Conservation (phyloP, 2,113 vertebrate genomes). For the Ophiodon elongatus region DNA sequence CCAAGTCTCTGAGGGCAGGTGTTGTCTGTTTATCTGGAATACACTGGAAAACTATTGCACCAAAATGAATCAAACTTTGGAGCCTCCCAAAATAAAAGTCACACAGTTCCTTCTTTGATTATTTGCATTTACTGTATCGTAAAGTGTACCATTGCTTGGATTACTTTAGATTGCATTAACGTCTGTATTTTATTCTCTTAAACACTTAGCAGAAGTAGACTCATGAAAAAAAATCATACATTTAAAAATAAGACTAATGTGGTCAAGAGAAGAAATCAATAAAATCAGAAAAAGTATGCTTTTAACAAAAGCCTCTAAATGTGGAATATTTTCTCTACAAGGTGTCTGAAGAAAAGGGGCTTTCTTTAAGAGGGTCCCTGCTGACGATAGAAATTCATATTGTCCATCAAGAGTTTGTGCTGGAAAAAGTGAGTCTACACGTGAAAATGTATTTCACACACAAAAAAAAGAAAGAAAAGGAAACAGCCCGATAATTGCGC, state of each 20-base stretch:
- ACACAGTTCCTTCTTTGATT: background rate
- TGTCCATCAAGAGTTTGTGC: conserved; percentile 9
- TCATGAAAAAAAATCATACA: background rate
- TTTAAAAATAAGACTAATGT: background rate
- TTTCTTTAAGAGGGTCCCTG: background rate
- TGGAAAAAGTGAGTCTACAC: background rate
- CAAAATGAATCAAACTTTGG: background rate
- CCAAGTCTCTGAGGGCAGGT: background rate
- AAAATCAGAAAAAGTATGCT: background rate
- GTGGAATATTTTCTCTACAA: background rate
- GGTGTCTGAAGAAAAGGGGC: background rate
- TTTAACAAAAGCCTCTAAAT: conserved; percentile 1
- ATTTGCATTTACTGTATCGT: background rate
- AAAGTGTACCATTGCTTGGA: background rate
- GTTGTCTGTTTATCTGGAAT: background rate
- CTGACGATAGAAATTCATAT: background rate
- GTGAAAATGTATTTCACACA: conserved; percentile 31
- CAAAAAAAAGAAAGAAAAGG: background rate
- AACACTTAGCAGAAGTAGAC: background rate
- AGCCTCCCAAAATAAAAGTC: background rate
- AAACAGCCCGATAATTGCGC: background rate
- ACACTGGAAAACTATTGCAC: background rate
- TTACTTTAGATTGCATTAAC: background rate
- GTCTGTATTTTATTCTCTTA: background rate
- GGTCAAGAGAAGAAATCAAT: background rate